phyloP scores from a whole-genome alignment of 2,888 invertebrate genomes.

The Monoplex corrugatus region DNA sequence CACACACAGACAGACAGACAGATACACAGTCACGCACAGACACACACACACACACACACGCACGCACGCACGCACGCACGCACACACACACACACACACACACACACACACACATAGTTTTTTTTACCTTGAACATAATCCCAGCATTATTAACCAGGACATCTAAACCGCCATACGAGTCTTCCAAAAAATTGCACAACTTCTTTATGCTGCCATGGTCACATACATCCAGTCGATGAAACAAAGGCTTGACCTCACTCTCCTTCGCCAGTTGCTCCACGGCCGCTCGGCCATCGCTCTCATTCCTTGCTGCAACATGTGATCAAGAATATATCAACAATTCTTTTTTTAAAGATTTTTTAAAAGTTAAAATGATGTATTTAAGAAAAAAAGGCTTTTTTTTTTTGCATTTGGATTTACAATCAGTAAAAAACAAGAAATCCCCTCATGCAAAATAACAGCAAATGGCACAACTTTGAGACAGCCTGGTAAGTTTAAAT shows the following conservation, averaged over 20 bases:
- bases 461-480: too few relatives aligned
- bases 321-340: too few relatives aligned
- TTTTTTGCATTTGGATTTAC: too few relatives aligned
- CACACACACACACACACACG: background rate
- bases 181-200: constrained; percentile 63
- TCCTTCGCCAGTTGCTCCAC: constrained; percentile 70
- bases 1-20: background rate
- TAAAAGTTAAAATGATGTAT: too few relatives aligned
- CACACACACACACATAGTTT: background rate
- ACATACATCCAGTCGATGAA: constrained; percentile 88
- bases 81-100: constrained; percentile 24
- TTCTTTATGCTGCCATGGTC: constrained; percentile 78
- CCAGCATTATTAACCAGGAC: constrained; percentile 79
- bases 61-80: background rate
- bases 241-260: constrained; percentile 82
- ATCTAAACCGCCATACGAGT: constrained; percentile 75
- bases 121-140: constrained; percentile 73
- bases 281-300: constrained; percentile 68
- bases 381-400: too few relatives aligned
- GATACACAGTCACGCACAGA: background rate
- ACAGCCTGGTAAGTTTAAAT: too few relatives aligned
- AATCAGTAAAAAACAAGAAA: too few relatives aligned
- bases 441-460: too few relatives aligned
- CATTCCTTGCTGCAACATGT: constrained; percentile 67
- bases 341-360: too few relatives aligned